A percentile compares a stretch with the other conserved stretches of the same genome.
Evolutionary conservation across 2,113 vertebrate genomes (phyloP).

Genomic region (Camelus dromedarius): DNA sequence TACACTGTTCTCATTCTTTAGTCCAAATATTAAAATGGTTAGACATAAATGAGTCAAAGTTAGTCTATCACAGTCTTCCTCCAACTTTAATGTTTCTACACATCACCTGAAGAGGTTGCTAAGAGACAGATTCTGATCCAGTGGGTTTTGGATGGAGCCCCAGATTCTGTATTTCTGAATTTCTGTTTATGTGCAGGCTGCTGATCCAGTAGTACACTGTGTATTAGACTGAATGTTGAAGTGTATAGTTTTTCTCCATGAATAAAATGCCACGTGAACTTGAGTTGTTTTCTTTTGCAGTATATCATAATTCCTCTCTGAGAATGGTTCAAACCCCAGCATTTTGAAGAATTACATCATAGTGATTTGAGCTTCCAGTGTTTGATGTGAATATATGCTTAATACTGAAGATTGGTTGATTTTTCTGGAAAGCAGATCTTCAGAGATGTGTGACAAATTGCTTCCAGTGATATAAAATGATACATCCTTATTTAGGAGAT

Average conservation of each 20-base stretch:
- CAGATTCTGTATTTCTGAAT: background rate
- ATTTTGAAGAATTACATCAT: background rate
- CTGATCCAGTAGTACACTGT: no score
- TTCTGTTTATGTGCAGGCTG: background rate
- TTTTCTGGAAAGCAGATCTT: conserved; percentile 13
- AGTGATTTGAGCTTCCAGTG: background rate
- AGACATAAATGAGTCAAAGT: background rate
- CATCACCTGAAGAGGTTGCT: background rate
- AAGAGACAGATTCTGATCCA: background rate
- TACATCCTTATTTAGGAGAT: no score
- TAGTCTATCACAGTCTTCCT: background rate
- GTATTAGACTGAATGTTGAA: background rate
- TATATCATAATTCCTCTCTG: background rate
- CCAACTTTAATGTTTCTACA: background rate
- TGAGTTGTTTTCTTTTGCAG: background rate
- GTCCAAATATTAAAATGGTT: background rate
- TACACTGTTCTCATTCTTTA: background rate
- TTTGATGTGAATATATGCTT: background rate
- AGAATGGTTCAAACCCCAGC: background rate
- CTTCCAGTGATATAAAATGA: background rate
- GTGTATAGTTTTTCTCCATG: background rate
- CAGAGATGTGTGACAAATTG: background rate
- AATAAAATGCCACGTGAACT: background rate
- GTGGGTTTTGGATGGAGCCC: background rate
- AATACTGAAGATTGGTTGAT: background rate